Evolutionary conservation across 2,888 invertebrate species (phyloP).

Genomic region (Agrochola lota): DNA sequence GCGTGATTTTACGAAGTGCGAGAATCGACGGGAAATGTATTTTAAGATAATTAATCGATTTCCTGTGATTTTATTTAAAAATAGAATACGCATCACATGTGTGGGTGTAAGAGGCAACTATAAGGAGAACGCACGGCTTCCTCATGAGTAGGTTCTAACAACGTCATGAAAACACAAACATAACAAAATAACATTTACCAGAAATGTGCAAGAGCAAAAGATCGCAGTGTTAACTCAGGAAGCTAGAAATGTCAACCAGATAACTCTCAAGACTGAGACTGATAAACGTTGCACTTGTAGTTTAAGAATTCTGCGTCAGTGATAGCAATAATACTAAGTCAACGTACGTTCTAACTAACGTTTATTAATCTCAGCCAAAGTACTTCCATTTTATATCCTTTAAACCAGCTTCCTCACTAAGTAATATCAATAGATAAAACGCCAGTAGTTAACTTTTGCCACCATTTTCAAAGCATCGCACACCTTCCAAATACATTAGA

Average conservation of each 20-base stretch:
- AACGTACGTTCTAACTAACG: background rate
- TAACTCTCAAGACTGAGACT: background rate
- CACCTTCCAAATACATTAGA: conserved; percentile 48
- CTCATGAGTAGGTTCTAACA: background rate
- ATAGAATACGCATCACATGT: conserved; percentile 39
- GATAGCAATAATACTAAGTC: background rate
- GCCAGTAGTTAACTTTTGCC: conserved; percentile 42
- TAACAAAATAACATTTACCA: background rate
- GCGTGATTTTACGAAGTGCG: conserved; percentile 31
- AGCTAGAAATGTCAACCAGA: background rate
- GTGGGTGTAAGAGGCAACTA: conserved; percentile 22
- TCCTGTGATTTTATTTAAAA: conserved; percentile 40
- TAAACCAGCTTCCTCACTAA: background rate
- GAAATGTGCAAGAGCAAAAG: background rate
- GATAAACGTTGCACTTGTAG: background rate
- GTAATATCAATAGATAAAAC: conserved; percentile 22
- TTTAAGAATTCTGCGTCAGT: background rate
- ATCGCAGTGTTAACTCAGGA: rapidly evolving
- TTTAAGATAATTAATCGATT: conserved; percentile 42
- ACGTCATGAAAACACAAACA: background rate
- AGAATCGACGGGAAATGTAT: conserved; percentile 36
- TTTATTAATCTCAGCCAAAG: background rate
- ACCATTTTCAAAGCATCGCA: conserved; percentile 26
- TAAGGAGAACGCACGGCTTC: conserved; percentile 6
- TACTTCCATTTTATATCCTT: background rate